Conservation (phyloP, 2,797 vertebrate species). For the Liasis olivaceus region DNA sequence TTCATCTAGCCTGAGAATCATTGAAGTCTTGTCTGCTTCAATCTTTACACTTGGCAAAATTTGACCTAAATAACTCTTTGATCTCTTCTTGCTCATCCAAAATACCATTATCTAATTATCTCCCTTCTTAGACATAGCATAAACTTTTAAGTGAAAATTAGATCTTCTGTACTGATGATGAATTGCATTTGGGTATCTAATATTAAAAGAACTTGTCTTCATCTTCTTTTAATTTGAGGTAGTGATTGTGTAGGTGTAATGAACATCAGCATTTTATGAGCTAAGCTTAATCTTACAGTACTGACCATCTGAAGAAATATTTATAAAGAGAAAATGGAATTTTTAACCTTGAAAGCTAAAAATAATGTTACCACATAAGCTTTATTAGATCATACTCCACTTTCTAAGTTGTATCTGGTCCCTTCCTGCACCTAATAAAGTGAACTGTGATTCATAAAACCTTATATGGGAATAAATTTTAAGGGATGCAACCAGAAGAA, state of each 20-base stretch:
- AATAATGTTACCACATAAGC: not conserved
- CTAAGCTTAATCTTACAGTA: not conserved
- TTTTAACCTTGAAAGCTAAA: not conserved
- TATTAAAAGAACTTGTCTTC: not conserved
- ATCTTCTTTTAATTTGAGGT: not conserved
- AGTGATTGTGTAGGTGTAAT: not conserved
- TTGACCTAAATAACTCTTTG: not conserved
- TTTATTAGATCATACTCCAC: no score
- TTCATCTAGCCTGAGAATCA: not conserved
- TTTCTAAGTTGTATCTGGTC: not conserved
- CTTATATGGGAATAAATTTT: no score
- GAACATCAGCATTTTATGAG: not conserved
- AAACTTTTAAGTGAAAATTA: not conserved
- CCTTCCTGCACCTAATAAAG: not conserved
- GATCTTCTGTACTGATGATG: not conserved
- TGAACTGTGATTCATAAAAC: no score
- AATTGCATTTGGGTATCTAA: not conserved
- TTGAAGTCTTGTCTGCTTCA: not conserved
- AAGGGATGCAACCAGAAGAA: no score
- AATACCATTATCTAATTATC: not conserved
- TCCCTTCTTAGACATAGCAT: not conserved
- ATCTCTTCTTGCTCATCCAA: not conserved
- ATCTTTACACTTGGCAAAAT: not conserved
- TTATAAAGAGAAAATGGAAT: not conserved
- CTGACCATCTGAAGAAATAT: not conserved